Evolutionary conservation across 2,113 vertebrate species (phyloP), one percentile per base, ranked within the genome.

Genomic region (Apteryx mantelli): DNA sequence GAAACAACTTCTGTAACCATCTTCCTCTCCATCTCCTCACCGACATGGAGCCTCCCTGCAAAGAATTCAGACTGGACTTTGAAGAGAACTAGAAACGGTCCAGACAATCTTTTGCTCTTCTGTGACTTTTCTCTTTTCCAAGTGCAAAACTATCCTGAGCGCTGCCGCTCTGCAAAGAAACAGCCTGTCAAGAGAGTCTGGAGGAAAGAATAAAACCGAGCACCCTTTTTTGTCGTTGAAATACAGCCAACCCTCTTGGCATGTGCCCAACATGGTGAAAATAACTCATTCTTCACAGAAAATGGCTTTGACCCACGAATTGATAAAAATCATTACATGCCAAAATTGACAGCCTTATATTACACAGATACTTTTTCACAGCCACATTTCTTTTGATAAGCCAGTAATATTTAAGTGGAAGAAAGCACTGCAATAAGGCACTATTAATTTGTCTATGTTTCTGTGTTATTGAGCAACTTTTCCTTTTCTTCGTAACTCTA

Each of bases 251-350:
- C 9, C 38, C 68, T n/a, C 85, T 56, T 71, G 82, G 70, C 76
- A n/a, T 0, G 0, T 28, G 61, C 89, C 75, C 82, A 44, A 1
- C 0, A 0, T 6, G 58, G 48, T 3, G 55, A 65, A 55, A 19
- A 65, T 1, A n/a, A 30, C 36, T 70, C 36, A 18, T 25, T 75
- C 91, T 70, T 53, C 71, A 69, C 82, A 56, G 80, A 34, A 82
- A 82, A 68, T 0, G 2, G 3, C 69, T 74, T 25, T 20, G 38
- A 69, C 53, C 68, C 53, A 40, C 11, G 66, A 30, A 3, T 0
- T 20, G 75, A 25, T 64, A 34, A 85, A 75, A 85, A 42, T n/a
- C 88, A 34, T 36, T 32, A 5, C 30, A 3, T 9, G 61, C 8
- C 66, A 60, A 71, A 46, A 1, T 18, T 8, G 66, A 13, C 30